phyloP scores from a whole-genome alignment of 2,797 vertebrate genomes.

The Parambassis ranga region DNA sequence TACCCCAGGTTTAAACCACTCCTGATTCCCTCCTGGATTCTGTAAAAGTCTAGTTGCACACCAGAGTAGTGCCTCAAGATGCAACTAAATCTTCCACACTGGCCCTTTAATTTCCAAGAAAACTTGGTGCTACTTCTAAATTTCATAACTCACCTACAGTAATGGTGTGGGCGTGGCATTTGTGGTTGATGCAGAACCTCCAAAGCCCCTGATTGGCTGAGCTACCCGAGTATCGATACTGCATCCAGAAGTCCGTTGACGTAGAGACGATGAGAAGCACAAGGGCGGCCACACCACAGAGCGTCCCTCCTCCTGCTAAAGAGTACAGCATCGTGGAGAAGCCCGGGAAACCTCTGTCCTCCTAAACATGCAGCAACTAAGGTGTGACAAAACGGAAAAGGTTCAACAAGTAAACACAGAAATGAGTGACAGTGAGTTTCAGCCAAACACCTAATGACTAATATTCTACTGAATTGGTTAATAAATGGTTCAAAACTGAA shows the following conservation, averaged over 20 bases:
- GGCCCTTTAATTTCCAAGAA: no score
- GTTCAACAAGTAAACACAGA: no score
- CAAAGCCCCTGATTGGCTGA: slow-evolving; percentile 86
- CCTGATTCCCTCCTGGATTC: no score
- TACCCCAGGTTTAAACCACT: neutral
- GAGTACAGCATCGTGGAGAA: slow-evolving; percentile 79
- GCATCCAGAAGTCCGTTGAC: slow-evolving; percentile 87
- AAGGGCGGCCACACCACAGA: slow-evolving; percentile 82
- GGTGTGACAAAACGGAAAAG: neutral
- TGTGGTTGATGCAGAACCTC: slow-evolving; percentile 85
- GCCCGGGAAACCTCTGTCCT: slow-evolving; percentile 48
- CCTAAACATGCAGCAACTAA: slow-evolving; percentile 56
- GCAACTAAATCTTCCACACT: no score
- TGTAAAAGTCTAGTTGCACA: no score
- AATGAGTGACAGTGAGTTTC: no score
- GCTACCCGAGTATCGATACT: slow-evolving; percentile 82
- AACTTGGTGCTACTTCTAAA: neutral
- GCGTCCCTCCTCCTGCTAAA: slow-evolving; percentile 81
- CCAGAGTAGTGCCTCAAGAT: no score
- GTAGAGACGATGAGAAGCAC: slow-evolving; percentile 86
- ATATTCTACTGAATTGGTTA: no score
- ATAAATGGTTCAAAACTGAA: neutral
- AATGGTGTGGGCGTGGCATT: slow-evolving; percentile 83
- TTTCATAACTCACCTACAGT: slow-evolving; percentile 79
- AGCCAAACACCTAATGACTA: neutral